phyloP scores from a whole-genome alignment of 2,888 invertebrate genomes.

The Dolichopus griseipennis region DNA sequence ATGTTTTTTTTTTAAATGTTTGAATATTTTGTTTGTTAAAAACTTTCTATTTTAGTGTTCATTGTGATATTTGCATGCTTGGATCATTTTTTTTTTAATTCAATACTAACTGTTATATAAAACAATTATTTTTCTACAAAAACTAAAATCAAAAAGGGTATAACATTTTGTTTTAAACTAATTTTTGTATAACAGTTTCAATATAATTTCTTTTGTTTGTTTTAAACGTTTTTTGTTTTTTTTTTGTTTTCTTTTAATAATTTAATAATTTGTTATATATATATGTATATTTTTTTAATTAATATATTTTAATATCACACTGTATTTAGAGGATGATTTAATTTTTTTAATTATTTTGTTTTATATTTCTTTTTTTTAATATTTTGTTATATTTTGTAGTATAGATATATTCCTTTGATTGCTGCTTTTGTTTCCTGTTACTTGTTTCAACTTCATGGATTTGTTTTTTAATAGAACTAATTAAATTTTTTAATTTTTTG shows the following conservation, averaged over 20 bases:
- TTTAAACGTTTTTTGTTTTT: too few relatives aligned
- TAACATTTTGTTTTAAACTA: background rate
- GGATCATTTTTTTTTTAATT: background rate
- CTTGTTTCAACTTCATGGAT: too few relatives aligned
- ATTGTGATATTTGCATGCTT: background rate
- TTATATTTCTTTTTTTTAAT: too few relatives aligned
- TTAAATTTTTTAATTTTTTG: too few relatives aligned
- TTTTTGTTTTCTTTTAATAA: too few relatives aligned
- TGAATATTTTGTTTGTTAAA: slow-evolving; percentile 12
- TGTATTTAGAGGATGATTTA: slow-evolving; percentile 11
- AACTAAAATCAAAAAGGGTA: background rate
- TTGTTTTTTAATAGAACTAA: too few relatives aligned
- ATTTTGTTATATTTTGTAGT: too few relatives aligned
- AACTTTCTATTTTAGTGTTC: background rate
- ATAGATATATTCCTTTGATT: too few relatives aligned
- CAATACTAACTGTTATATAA: background rate
- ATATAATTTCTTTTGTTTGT: too few relatives aligned
- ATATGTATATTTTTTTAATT: background rate
- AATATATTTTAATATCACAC: background rate
- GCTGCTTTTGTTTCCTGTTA: too few relatives aligned
- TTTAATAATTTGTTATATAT: background rate
- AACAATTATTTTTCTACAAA: background rate
- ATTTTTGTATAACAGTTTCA: background rate
- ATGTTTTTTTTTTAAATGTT: slow-evolving; percentile 12
- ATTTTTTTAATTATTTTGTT: slow-evolving; percentile 16